A percentile compares a stretch with the other conserved stretches of the same genome.
phyloP scores from a whole-genome alignment of 2,113 vertebrate species.

The Scopus umbretta region DNA sequence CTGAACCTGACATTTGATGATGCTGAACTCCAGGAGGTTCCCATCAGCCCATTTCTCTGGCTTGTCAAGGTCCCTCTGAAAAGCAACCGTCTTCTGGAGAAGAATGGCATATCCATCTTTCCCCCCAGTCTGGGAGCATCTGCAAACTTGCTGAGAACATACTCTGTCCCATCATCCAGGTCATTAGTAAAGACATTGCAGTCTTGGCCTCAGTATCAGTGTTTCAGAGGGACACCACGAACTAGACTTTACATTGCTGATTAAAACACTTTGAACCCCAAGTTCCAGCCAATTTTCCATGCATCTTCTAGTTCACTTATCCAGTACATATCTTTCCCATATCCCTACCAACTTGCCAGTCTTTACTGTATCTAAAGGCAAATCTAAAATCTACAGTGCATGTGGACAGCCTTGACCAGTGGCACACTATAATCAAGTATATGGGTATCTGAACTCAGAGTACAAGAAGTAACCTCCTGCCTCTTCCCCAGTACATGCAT shows the following conservation, averaged over 20 bases:
- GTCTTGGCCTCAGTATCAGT: neutral
- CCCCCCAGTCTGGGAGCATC: neutral
- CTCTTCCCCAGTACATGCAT: neutral
- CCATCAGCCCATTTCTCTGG: neutral
- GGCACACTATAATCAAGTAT: neutral
- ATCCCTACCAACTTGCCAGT: neutral
- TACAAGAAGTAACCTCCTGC: neutral
- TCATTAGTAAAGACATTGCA: neutral
- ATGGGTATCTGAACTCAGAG: neutral
- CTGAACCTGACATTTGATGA: rapidly evolving
- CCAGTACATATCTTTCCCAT: neutral
- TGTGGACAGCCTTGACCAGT: neutral
- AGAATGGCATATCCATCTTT: neutral
- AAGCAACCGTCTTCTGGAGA: neutral
- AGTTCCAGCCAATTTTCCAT: neutral
- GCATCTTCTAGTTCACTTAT: neutral
- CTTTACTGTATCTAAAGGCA: neutral
- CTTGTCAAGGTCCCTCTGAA: neutral
- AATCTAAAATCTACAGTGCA: neutral
- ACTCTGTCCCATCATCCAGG: neutral
- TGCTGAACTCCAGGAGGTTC: neutral
- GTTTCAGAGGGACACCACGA: neutral
- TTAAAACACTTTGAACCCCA: neutral
- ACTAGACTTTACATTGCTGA: neutral
- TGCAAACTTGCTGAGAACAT: neutral